Evolutionary conservation across 2,797 vertebrate genomes (phyloP).

Genomic region (Microchirus variegatus): DNA sequence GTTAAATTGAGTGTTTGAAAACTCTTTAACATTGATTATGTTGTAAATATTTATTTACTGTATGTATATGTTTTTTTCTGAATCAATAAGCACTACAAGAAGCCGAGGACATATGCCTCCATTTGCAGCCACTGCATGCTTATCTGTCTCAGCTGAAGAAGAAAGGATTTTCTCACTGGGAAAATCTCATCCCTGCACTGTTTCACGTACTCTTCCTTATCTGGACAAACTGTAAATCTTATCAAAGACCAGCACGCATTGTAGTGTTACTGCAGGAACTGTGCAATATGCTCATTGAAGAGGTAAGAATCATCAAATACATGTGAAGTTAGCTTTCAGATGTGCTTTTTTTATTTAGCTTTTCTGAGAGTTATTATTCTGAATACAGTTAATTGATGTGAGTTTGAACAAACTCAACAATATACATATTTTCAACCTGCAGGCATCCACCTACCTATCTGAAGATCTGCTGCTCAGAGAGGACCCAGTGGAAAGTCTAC

Average conservation of each 20-base stretch:
- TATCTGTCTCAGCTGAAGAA: conserved; percentile 78
- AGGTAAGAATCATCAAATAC: conserved; percentile 64
- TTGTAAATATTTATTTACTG: no score
- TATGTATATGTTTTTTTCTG: background rate
- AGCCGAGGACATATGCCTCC: conserved; percentile 79
- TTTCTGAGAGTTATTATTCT: background rate
- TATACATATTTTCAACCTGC: conserved; percentile 21
- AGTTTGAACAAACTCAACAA: conserved; percentile 2
- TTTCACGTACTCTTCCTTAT: conserved; percentile 85
- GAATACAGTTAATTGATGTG: background rate
- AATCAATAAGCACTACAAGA: conserved; percentile 78
- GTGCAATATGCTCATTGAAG: conserved; percentile 84
- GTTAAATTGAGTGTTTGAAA: background rate
- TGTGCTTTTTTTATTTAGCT: background rate
- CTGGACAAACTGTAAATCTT: conserved; percentile 84
- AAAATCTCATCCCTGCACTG: conserved; percentile 67
- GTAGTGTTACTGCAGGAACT: conserved; percentile 85
- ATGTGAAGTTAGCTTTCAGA: background rate
- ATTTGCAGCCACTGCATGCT: conserved; percentile 78
- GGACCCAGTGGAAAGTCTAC: conserved; percentile 82
- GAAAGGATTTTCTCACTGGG: conserved; percentile 70
- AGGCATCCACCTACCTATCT: conserved; percentile 80
- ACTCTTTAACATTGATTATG: background rate
- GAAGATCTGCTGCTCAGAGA: conserved; percentile 80
- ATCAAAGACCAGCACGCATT: conserved; percentile 74